These are phyloP conservation scores for Pimpla rufipes DNA, from an alignment of 2,888 invertebrate species.

Conservation along the genomic window DNA sequence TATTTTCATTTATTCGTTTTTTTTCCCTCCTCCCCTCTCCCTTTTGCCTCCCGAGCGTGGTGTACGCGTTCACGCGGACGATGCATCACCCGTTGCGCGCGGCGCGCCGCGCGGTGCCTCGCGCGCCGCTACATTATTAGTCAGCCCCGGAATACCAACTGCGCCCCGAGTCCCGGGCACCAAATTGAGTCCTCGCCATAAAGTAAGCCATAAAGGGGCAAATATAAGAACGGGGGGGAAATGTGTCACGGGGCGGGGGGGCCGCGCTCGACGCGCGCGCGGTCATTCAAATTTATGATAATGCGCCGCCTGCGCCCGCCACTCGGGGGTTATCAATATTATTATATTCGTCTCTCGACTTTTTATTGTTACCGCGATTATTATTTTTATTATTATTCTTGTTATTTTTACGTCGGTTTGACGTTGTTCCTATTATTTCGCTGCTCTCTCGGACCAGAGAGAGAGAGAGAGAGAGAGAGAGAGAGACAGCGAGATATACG, in stretches of 20 bases:
- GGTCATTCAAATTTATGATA: slow-evolving; percentile 84
- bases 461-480: no score
- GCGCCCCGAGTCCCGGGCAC: slow-evolving; percentile 81
- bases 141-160: slow-evolving; percentile 88
- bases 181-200: slow-evolving; percentile 86
- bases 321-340: slow-evolving; percentile 81
- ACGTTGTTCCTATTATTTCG: slow-evolving; percentile 49
- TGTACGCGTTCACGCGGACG: slow-evolving; percentile 78
- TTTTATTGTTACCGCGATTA: slow-evolving; percentile 68
- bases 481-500: slow-evolving; percentile 3
- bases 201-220: slow-evolving; percentile 83
- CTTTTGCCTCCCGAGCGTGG: slow-evolving; percentile 8
- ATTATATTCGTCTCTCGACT: slow-evolving; percentile 64
- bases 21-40: slow-evolving; percentile 23
- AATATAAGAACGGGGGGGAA: slow-evolving; percentile 82
- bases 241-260: slow-evolving; percentile 74
- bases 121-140: slow-evolving; percentile 89
- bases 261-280: slow-evolving; percentile 72
- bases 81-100: slow-evolving; percentile 87
- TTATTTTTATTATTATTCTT: slow-evolving; percentile 44
- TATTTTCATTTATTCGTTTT: slow-evolving; percentile 18
- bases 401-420: slow-evolving; percentile 32
- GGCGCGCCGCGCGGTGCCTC: slow-evolving; percentile 87
- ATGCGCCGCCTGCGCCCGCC: slow-evolving; percentile 77
- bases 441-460: background rate